These are phyloP conservation scores for Echinometra lucunter DNA, from an alignment of 53 echinoderm and acorn worm genomes.

Conservation along the genomic window DNA sequence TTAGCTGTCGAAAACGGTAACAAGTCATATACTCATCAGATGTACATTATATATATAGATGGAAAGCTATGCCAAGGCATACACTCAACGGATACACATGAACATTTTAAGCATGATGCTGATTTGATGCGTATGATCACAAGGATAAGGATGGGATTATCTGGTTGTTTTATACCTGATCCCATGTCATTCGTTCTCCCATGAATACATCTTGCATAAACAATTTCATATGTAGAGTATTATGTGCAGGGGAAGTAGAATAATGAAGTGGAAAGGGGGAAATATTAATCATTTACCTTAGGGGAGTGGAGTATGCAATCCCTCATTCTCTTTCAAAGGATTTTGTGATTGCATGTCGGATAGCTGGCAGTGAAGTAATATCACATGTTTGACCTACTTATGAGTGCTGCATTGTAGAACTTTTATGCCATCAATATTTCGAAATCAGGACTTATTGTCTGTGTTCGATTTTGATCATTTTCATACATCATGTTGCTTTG, in stretches of 20 bases:
- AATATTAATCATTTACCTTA: not conserved
- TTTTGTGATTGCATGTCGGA: not conserved
- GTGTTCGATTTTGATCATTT: not conserved
- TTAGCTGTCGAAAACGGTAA: no score
- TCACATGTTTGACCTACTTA: not conserved
- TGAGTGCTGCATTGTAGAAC: not conserved
- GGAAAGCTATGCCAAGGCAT: not conserved
- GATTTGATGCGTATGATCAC: not conserved
- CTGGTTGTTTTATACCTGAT: not conserved
- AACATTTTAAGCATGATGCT: not conserved
- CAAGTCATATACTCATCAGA: not conserved
- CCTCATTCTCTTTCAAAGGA: slow-evolving; percentile 1
- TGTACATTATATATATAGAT: not conserved
- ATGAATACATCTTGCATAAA: not conserved
- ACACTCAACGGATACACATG: not conserved
- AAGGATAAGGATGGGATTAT: not conserved
- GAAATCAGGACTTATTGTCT: not conserved
- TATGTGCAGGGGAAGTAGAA: not conserved
- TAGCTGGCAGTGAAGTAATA: no score
- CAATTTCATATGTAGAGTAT: not conserved
- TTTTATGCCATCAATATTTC: not conserved
- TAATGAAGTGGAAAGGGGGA: not conserved
- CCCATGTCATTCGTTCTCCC: not conserved
- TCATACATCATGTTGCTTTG: not conserved
- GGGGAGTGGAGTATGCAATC: not conserved